Percentiles rank a stretch among this genome's conserved stretches.
Evolutionary conservation across 2,113 vertebrate species (phyloP).

Genomic region (Nanorana parkeri): DNA sequence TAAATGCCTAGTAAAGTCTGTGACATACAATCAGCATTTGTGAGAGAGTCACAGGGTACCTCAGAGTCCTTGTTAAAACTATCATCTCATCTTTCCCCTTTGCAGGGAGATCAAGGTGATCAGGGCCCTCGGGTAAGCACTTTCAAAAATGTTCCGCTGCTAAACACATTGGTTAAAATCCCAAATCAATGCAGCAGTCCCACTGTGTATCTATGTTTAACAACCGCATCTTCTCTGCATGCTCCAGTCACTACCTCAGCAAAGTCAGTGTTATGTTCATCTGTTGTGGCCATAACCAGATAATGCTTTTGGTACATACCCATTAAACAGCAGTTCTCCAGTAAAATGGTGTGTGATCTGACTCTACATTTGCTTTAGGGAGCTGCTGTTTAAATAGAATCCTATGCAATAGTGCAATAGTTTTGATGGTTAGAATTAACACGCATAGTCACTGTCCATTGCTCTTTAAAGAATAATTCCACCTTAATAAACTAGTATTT

Average conservation of each 20-base stretch:
- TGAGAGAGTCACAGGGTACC: constrained; percentile 69
- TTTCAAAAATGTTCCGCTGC: constrained; percentile 73
- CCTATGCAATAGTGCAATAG: too few species aligned
- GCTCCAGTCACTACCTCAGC: constrained; percentile 68
- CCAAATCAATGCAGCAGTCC: constrained; percentile 64
- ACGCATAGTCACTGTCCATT: too few species aligned
- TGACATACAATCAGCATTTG: constrained; percentile 65
- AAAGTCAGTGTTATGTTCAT: constrained; percentile 55
- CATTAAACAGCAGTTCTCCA: constrained; percentile 12
- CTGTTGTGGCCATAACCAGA: constrained; percentile 37
- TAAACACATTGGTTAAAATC: constrained; percentile 65
- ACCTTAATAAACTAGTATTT: too few species aligned
- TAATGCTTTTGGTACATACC: constrained; percentile 7
- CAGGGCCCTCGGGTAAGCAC: constrained; percentile 98
- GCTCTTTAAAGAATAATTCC: too few species aligned
- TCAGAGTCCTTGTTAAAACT: constrained; percentile 72
- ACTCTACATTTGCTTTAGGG: not conserved
- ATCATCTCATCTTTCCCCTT: constrained; percentile 75
- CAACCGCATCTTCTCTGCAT: constrained; percentile 70
- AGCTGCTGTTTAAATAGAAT: not conserved
- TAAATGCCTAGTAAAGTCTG: constrained; percentile 58
- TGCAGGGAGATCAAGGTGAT: constrained; percentile 98
- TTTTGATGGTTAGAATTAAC: too few species aligned
- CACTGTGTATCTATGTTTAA: constrained; percentile 68
- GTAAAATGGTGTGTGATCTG: not conserved